Conservation (phyloP, 2,113 vertebrate genomes). For the Mastomys natalensis region DNA sequence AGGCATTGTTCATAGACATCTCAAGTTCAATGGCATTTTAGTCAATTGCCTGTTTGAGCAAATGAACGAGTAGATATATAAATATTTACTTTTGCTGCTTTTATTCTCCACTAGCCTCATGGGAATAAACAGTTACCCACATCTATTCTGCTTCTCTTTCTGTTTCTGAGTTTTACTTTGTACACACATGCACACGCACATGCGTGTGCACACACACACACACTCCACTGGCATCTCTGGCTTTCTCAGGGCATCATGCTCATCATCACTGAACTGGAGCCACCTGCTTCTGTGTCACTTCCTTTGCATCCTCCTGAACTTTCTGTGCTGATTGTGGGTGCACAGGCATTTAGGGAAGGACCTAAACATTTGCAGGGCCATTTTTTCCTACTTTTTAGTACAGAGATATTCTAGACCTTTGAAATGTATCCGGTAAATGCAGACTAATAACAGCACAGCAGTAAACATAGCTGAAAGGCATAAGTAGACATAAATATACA, state of each 20-base stretch:
- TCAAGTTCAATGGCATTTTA: too few species aligned
- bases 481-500: background rate
- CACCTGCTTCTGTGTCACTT: background rate
- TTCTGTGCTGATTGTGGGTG: background rate
- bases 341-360: background rate
- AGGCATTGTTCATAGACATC: background rate
- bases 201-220: background rate
- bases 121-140: background rate
- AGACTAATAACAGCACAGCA: background rate
- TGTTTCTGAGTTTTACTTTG: conserved; percentile 10
- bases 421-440: background rate
- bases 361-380: background rate
- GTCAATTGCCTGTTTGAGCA: background rate
- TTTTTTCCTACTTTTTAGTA: background rate
- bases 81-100: background rate
- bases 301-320: background rate
- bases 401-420: background rate
- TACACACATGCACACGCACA: background rate
- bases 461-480: background rate
- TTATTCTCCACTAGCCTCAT: background rate
- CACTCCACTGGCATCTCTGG: background rate
- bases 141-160: background rate
- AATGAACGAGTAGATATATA: background rate
- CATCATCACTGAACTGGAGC: background rate
- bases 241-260: background rate